Evolutionary conservation across 2,888 invertebrate species (phyloP).

Genomic region (Sympetrum striolatum): DNA sequence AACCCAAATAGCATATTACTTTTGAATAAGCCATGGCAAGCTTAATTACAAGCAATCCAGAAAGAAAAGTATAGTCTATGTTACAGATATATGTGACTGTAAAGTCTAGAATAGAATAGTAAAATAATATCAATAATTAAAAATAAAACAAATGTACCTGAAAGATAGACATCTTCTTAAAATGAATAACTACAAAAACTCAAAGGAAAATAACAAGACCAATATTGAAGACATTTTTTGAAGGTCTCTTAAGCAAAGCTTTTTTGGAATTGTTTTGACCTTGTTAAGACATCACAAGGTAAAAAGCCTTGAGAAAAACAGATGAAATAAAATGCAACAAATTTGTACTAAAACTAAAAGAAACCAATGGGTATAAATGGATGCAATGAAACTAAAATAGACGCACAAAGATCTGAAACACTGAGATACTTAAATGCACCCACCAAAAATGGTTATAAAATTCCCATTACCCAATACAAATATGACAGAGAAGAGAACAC

Average conservation of each 20-base stretch:
- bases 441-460: slow-evolving; percentile 25
- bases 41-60: not conserved
- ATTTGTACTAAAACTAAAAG: not conserved
- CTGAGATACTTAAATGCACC: slow-evolving; percentile 1
- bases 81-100: not conserved
- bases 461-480: slow-evolving; percentile 36
- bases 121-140: not conserved
- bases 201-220: not conserved
- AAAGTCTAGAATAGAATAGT: not conserved
- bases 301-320: not conserved
- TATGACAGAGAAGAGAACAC: slow-evolving; percentile 48
- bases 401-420: slow-evolving; percentile 12
- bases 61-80: not conserved
- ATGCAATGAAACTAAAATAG: not conserved
- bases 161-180: not conserved
- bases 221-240: not conserved
- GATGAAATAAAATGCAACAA: not conserved
- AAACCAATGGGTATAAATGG: not conserved
- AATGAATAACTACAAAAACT: not conserved
- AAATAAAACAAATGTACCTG: not conserved
- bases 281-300: not conserved
- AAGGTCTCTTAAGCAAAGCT: not conserved
- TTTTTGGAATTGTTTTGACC: not conserved
- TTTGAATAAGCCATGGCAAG: not conserved
- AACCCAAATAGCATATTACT: not conserved